These are phyloP conservation scores for Dione juno DNA, from an alignment of 2,888 invertebrate species.

Conservation along the genomic window DNA sequence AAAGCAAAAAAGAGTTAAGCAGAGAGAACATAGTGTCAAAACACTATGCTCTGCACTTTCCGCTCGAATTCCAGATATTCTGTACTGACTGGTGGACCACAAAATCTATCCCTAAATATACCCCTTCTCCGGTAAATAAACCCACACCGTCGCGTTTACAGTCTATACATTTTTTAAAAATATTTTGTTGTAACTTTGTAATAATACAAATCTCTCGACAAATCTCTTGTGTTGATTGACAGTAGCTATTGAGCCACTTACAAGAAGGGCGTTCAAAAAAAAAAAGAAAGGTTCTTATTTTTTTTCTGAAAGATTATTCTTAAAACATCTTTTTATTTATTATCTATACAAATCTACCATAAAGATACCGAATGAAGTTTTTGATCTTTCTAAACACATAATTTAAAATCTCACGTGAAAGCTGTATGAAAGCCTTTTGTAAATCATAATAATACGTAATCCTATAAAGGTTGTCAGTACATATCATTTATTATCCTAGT, in stretches of 20 bases:
- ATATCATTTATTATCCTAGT: background rate
- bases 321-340: background rate
- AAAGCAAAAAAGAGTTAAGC: no score
- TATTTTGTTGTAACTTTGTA: no score
- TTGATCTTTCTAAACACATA: background rate
- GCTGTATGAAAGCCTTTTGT: constrained; percentile 32
- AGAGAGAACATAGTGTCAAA: no score
- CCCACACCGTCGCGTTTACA: no score
- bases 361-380: background rate
- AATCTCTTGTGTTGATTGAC: background rate
- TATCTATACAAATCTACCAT: constrained; percentile 15
- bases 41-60: no score
- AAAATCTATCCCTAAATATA: no score
- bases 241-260: background rate
- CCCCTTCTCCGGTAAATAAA: no score
- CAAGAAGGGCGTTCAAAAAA: background rate
- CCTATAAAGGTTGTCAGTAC: constrained; percentile 1
- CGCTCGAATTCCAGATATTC: no score
- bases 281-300: no score
- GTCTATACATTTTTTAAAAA: no score
- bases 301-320: background rate
- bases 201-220: no score
- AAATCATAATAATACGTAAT: constrained; percentile 28
- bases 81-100: no score
- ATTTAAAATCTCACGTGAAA: constrained; percentile 32